Evolutionary conservation across 2,113 vertebrate genomes (phyloP), one percentile per base, ranked within the genome.

Genomic region (Ciconia maguari): DNA sequence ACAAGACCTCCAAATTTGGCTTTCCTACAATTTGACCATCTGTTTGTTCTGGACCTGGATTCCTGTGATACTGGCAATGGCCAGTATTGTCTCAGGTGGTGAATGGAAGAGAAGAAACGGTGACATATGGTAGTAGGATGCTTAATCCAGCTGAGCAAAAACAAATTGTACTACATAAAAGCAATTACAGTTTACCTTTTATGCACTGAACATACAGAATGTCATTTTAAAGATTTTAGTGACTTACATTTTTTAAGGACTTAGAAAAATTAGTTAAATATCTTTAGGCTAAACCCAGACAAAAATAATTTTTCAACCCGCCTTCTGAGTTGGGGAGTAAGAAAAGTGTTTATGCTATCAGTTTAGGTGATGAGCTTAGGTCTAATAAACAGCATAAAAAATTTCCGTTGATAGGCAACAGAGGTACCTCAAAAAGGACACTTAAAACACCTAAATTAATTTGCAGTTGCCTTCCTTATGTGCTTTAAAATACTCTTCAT

Each of bases 1-100:
- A 89, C 80, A 84, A 95, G 87, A 72, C 57, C 48, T 95, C 51
- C 66, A 81, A 36, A 90, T 74, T 66, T 97, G 97, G 96, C 95
- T 96, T 95, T 94, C 38, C 68, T 94, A 93, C 97, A 97, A 52
- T 87, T 75, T 87, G 77, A 93, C 96, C 97, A 97, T 97, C 97
- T 97, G 97, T 95, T 96, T 96, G 38, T 75, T 70, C 86, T 96
- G 96, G 96, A 94, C 91, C 54, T 86, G 65, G 74, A 75, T 94
- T 94, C 84, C 85, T 95, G 54, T 89, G 69, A 55, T 97, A 90
- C 77, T 97, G 96, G 96, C 97, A 93, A 46, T 93, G 80, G 89
- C 52, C 89, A 93, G 11, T 89, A 65, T 85, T 96, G 93, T 96
- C 97, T 97, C 97, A 97, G 97, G 96, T 97, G 97, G 93, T 96